These are phyloP conservation scores for Ptychobarbus kaznakovi DNA, from an alignment of 2,797 vertebrate species.

Conservation along the genomic window DNA sequence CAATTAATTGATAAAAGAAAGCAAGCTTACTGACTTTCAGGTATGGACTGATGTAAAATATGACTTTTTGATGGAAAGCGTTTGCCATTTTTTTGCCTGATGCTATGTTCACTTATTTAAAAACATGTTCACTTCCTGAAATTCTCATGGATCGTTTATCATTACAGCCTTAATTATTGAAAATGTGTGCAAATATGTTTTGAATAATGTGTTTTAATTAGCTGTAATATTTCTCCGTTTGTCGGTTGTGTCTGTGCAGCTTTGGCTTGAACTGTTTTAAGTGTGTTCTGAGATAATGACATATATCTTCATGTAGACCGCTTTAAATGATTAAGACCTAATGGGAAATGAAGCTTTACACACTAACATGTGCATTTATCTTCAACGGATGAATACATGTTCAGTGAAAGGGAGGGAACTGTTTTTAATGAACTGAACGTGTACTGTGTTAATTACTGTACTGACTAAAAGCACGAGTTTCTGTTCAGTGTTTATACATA, in stretches of 20 bases:
- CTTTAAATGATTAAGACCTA: constrained; percentile 14
- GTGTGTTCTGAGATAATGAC: background rate
- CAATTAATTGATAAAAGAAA: constrained; percentile 61
- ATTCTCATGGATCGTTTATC: constrained; percentile 29
- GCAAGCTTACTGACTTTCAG: constrained; percentile 58
- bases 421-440: constrained; percentile 29
- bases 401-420: background rate
- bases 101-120: constrained; percentile 71
- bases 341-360: constrained; percentile 31
- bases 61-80: constrained; percentile 60
- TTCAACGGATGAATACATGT: constrained; percentile 4
- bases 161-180: constrained; percentile 36
- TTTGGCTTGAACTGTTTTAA: constrained; percentile 41
- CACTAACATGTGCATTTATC: constrained; percentile 8
- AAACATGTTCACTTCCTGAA: constrained; percentile 46
- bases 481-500: constrained; percentile 41
- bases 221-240: background rate
- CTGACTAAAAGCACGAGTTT: constrained; percentile 45
- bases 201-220: constrained; percentile 4
- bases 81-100: constrained; percentile 61
- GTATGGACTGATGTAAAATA: constrained; percentile 60
- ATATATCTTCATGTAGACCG: constrained; percentile 1
- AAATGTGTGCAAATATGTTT: constrained; percentile 12
- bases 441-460: constrained; percentile 28
- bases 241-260: constrained; percentile 16